A percentile compares a stretch with the other conserved stretches of the same genome.
Evolutionary conservation across 2,797 vertebrate genomes (phyloP).

Genomic region (Urocyon cinereoargenteus): DNA sequence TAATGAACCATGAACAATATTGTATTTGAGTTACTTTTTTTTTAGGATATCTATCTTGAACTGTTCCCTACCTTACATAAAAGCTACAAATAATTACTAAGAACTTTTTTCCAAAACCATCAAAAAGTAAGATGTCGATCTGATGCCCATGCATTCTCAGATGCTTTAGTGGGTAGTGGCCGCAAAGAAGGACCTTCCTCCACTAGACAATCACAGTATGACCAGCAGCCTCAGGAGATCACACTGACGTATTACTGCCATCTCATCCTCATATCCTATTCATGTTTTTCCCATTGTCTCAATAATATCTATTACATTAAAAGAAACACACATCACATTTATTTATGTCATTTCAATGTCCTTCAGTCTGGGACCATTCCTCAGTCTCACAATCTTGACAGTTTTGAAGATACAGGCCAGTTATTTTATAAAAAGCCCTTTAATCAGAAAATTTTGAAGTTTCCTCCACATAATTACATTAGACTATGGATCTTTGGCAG

Average conservation of each 20-base stretch:
- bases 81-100: neutral
- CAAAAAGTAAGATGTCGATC: neutral
- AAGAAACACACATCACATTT: neutral
- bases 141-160: neutral
- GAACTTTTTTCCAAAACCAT: neutral
- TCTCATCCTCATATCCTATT: neutral
- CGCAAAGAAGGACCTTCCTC: neutral
- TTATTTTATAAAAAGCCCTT: neutral
- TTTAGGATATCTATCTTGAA: conserved; percentile 15
- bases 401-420: neutral
- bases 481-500: neutral
- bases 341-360: neutral
- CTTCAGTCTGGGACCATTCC: neutral
- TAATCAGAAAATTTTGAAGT: neutral
- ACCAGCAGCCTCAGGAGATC: neutral
- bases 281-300: neutral
- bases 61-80: neutral
- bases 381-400: neutral
- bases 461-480: neutral
- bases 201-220: neutral
- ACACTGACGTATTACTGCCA: neutral
- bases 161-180: neutral
- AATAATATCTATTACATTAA: neutral
- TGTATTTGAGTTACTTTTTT: neutral
- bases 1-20: neutral